Base-by-base conservation (phyloP, 2,797 vertebrate genomes). In the Pseudochirops cupreus region DNA sequence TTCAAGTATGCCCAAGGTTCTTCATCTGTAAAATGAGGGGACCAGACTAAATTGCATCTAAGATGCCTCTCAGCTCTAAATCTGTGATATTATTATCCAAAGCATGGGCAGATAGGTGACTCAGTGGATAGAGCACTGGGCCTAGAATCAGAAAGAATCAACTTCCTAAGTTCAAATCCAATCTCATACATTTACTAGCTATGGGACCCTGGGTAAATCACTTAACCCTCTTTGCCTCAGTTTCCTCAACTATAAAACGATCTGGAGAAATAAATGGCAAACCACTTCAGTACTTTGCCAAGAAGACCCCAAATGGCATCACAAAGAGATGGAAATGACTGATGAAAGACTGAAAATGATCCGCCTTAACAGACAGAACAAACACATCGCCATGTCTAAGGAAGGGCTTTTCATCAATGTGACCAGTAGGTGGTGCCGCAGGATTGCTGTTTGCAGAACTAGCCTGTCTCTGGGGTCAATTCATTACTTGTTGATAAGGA, bases 341-440 rank as follows among this genome's bases (percentile, higher is more conserved):
- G 29, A 59, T 31, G 29, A 31, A 59, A 59, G 29, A 58, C 7
- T 57, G 9, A 59, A 59, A 31, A 31, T 31, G 58, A 29, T 31
- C 58, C 58, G 29, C 28, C 10, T 12, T 59, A 28, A 29, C 58
- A 33, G 31, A 62, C 10, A 39, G 67, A 39, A 26, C 21, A 26
- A 87, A 26, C 24, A 26, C 4, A 46, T 82, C 21, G 39, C 24
- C 3, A 16, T 4, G 74, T 46, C 39, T 87, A 26, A 46, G 3
- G 39, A 50, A 0, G 74, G 55, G 1, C 92, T 62, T 33, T 92
- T 57, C 24, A 33, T 29, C 0, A 21, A 16, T 74, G 2, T 26
- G 21, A 26, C 97, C 97, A 94, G 96, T 46, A 98, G 98, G 95
- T 95, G 98, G 96, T 82, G 90, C 93, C 94, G 87, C 14, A 92